Conservation (phyloP, 2,888 invertebrate species). For the Hemistola chrysoprasaria region DNA sequence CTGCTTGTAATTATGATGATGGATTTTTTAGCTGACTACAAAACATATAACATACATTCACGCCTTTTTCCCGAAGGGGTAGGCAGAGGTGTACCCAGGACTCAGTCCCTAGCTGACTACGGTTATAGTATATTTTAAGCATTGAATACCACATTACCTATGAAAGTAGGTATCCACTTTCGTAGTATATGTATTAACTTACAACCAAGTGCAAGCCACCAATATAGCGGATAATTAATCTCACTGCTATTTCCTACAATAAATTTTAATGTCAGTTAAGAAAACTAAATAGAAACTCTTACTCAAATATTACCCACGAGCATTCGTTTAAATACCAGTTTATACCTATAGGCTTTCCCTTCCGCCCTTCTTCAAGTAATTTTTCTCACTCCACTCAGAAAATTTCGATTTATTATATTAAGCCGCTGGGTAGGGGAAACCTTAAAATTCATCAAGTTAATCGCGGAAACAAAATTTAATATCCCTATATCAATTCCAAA, state of each 20-base stretch:
- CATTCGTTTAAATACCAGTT: constrained; percentile 3
- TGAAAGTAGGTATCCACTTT: too few species aligned
- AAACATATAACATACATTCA: too few species aligned
- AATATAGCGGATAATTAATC: too few species aligned
- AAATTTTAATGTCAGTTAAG: constrained; percentile 5
- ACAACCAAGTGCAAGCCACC: too few species aligned
- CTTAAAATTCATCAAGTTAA: constrained; percentile 14
- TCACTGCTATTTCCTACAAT: not conserved
- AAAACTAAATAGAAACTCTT: constrained; percentile 13
- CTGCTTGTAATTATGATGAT: too few species aligned
- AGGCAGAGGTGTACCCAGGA: too few species aligned
- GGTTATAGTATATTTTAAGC: too few species aligned
- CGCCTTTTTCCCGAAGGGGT: too few species aligned
- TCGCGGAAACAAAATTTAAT: constrained; percentile 38
- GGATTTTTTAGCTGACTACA: too few species aligned
- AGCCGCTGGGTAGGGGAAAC: constrained; percentile 7
- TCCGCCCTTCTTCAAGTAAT: constrained; percentile 4
- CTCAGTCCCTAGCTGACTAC: too few species aligned
- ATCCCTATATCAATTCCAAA: constrained; percentile 40
- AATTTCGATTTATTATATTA: constrained; percentile 11
- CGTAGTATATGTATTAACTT: too few species aligned
- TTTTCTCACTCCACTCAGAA: constrained; percentile 12
- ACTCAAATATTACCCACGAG: constrained; percentile 10
- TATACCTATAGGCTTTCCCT: constrained; percentile 4
- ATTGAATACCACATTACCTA: too few species aligned